Evolutionary conservation across 2,797 vertebrate species (phyloP).

Genomic region (Lepus oiostolus): DNA sequence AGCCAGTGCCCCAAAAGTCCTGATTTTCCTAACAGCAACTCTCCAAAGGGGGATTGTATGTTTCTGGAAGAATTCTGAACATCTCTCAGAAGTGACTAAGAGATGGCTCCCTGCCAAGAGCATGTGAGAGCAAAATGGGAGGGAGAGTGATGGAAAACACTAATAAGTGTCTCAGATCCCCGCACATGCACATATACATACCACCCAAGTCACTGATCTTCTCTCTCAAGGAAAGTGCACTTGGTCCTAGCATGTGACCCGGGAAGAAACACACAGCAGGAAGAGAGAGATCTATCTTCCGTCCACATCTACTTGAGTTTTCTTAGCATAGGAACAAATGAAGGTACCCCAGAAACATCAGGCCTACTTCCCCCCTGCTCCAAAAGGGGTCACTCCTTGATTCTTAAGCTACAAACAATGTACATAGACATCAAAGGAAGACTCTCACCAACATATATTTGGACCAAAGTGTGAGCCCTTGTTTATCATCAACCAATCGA

Average conservation of each 20-base stretch:
- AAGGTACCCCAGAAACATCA: not conserved
- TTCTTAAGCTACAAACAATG: not conserved
- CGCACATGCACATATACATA: too few species aligned
- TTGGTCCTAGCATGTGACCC: not conserved
- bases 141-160: constrained; percentile 1
- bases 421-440: not conserved
- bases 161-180: not conserved
- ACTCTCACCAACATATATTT: not conserved
- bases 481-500: constrained; percentile 78
- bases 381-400: not conserved
- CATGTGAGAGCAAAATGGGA: constrained; percentile 5
- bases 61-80: constrained; percentile 36
- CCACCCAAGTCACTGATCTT: not conserved
- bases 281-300: not conserved
- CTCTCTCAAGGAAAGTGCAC: not conserved
- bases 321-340: not conserved
- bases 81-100: constrained; percentile 30
- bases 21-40: constrained; percentile 30
- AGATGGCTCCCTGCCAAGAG: constrained; percentile 22
- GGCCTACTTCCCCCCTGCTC: not conserved
- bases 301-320: not conserved
- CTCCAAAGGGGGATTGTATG: not conserved
- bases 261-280: not conserved
- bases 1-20: not conserved
- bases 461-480: not conserved